These are phyloP conservation scores for Leptogaster cylindrica DNA, from an alignment of 2,888 invertebrate species.

Conservation along the genomic window DNA sequence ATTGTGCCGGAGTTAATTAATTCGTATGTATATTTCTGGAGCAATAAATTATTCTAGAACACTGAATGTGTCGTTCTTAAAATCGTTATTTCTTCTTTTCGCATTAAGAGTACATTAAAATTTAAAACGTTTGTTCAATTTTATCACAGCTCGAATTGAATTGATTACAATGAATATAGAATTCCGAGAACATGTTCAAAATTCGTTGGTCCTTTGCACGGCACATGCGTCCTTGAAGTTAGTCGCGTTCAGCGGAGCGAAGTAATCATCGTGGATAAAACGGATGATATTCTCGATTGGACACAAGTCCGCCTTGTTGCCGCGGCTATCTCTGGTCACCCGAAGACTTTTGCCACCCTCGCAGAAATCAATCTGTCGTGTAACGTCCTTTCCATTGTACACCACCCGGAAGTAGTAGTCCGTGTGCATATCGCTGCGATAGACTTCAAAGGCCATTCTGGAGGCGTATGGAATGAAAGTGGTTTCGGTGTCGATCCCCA, in stretches of 20 bases:
- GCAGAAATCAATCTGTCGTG: slow-evolving; percentile 82
- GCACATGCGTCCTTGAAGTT: slow-evolving; percentile 87
- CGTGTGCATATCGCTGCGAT: slow-evolving; percentile 70
- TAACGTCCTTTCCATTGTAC: slow-evolving; percentile 86
- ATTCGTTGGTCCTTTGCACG: slow-evolving; percentile 59
- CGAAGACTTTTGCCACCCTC: slow-evolving; percentile 66
- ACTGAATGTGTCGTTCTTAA: no score
- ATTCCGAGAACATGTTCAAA: slow-evolving; percentile 50
- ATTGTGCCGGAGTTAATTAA: no score
- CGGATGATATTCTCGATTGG: slow-evolving; percentile 86
- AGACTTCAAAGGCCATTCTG: slow-evolving; percentile 86
- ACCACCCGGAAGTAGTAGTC: slow-evolving; percentile 82
- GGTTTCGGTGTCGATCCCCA: slow-evolving; percentile 68
- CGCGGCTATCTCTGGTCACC: slow-evolving; percentile 63
- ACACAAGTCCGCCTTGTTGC: slow-evolving; percentile 70
- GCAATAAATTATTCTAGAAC: no score
- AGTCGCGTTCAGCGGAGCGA: slow-evolving; percentile 80
- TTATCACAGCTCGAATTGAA: slow-evolving; percentile 30
- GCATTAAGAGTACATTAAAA: slow-evolving; percentile 4
- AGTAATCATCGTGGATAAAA: slow-evolving; percentile 88
- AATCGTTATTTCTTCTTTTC: no score
- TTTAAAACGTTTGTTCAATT: slow-evolving; percentile 24
- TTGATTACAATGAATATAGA: slow-evolving; percentile 4
- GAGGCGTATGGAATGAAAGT: slow-evolving; percentile 85
- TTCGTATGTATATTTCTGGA: no score